Evolutionary conservation across 2,888 invertebrate species (phyloP).

Genomic region (Mythimna lalbum): DNA sequence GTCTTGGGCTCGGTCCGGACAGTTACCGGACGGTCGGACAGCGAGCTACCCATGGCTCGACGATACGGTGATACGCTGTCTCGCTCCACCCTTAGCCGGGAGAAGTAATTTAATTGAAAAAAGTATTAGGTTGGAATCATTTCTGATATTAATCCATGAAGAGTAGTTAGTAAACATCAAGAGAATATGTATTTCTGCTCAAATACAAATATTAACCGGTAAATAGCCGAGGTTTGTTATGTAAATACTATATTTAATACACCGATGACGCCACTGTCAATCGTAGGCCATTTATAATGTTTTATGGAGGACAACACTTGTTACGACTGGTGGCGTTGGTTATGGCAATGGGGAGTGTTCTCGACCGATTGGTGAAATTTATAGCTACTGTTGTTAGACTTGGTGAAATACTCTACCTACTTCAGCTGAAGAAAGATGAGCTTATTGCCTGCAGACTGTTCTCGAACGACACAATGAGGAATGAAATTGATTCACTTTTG

Average conservation of each 20-base stretch:
- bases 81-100: too few species aligned
- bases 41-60: too few species aligned
- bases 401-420: background rate
- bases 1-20: too few species aligned
- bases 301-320: conserved; percentile 52
- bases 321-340: conserved; percentile 25
- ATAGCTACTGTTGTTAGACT: conserved; percentile 10
- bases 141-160: background rate
- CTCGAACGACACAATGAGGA: background rate
- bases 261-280: conserved; percentile 25
- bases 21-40: too few species aligned
- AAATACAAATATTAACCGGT: conserved; percentile 8
- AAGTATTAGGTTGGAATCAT: too few species aligned
- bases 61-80: too few species aligned
- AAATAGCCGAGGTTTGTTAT: conserved; percentile 27
- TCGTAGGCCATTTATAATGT: conserved; percentile 43
- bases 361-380: conserved; percentile 41
- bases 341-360: conserved; percentile 35
- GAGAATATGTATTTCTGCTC: background rate
- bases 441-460: background rate
- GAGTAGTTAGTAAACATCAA: background rate
- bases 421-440: conserved; percentile 1
- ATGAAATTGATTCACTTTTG: background rate
- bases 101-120: too few species aligned
- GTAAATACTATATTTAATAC: conserved; percentile 26